Conservation (phyloP, 53 echinoderm and acorn worm genomes). For the Antedon mediterranea region DNA sequence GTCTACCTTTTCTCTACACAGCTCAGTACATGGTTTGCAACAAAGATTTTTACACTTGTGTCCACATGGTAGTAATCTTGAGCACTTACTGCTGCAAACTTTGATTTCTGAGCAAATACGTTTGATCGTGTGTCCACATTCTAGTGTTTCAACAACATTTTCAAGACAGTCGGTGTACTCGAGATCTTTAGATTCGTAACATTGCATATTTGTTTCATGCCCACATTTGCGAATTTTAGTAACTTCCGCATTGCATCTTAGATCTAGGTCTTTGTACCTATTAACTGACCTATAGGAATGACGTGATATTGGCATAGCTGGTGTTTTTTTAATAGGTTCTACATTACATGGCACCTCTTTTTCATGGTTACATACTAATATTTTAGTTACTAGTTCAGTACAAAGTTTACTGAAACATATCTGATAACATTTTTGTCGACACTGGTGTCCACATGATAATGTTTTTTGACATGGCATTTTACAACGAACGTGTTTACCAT, state of each 20-base stretch:
- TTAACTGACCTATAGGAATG: too few species aligned
- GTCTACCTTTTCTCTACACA: constrained; percentile 31
- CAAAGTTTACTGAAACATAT: constrained; percentile 32
- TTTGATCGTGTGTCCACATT: constrained; percentile 31
- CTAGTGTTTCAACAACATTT: background rate
- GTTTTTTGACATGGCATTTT: constrained; percentile 29
- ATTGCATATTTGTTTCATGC: constrained; percentile 32
- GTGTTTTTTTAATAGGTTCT: background rate
- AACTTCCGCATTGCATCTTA: too few species aligned
- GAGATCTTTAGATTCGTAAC: constrained; percentile 9
- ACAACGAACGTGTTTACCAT: too few species aligned
- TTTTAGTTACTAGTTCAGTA: constrained; percentile 17
- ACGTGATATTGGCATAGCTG: too few species aligned
- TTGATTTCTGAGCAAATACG: background rate
- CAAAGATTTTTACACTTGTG: too few species aligned
- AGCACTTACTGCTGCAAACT: background rate
- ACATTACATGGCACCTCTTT: constrained; percentile 18
- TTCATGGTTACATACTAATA: constrained; percentile 34
- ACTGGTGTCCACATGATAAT: constrained; percentile 60
- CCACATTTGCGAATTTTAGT: constrained; percentile 19
- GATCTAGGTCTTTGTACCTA: too few species aligned
- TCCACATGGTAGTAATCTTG: background rate
- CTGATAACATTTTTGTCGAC: constrained; percentile 41
- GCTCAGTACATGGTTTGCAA: background rate
- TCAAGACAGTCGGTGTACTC: background rate